phyloP scores from a whole-genome alignment of 1,140 invertebrate species.

The Bombus turneri region DNA sequence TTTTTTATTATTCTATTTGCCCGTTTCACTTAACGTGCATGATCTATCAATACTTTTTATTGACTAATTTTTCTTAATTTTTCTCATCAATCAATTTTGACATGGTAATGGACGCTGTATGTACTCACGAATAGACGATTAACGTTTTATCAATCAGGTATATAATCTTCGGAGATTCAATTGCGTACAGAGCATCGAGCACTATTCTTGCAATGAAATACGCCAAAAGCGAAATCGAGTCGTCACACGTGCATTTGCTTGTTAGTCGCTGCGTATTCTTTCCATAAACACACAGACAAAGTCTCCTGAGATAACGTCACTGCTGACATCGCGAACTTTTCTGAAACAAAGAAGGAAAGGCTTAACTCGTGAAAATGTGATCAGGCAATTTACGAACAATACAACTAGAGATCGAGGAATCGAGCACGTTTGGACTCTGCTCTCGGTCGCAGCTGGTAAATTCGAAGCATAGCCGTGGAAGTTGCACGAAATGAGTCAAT shows the following conservation, averaged over 20 bases:
- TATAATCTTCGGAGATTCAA: not conserved
- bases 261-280: conserved; percentile 9
- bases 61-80: not conserved
- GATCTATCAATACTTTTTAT: not conserved
- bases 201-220: not conserved
- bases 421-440: conserved; percentile 58
- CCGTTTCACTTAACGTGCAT: not conserved
- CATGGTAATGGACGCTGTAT: not conserved
- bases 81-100: not conserved
- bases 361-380: conserved; percentile 11
- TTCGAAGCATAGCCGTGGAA: conserved; percentile 34
- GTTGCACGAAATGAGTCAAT: conserved; percentile 64
- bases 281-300: not conserved
- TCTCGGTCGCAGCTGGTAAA: conserved; percentile 58
- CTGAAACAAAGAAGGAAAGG: conserved; percentile 55
- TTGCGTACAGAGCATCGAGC: not conserved
- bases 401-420: conserved; percentile 23
- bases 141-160: conserved; percentile 9
- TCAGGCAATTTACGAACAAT: conserved; percentile 45
- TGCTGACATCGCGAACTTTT: conserved; percentile 54
- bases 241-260: not conserved
- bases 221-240: conserved; percentile 11
- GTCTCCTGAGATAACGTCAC: conserved; percentile 22
- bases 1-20: not conserved
- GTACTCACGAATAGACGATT: too few species aligned